Percentiles rank a stretch among this genome's conserved stretches.
Conservation (phyloP, 1,140 invertebrate genomes). For the Bombyx mori region ASM3026992v2 NC_085128.1:14914501-14915000, state of each 20-base stretch:
- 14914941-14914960: no score
- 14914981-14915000: no score
- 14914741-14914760: slow-evolving; percentile 60
- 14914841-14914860: slow-evolving; percentile 12
- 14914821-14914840: slow-evolving; percentile 15
- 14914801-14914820: slow-evolving; percentile 11
- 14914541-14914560: no score
- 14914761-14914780: slow-evolving; percentile 47
- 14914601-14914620: slow-evolving; percentile 22
- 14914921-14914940: no score
- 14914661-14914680: slow-evolving; percentile 29
- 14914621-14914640: slow-evolving; percentile 33
- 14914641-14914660: slow-evolving; percentile 39
- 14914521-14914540: no score
- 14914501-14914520: no score
- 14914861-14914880: slow-evolving; percentile 15
- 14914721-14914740: slow-evolving; percentile 27
- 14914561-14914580: no score
- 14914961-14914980: no score
- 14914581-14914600: background rate
- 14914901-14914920: no score
- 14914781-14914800: slow-evolving; percentile 44
- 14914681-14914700: slow-evolving; percentile 31
- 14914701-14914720: slow-evolving; percentile 57
- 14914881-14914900: no score